A percentile compares a stretch with the other conserved stretches of the same genome.
Conservation (phyloP, 2,797 vertebrate species). For the Ptychobarbus kaznakovi region DNA sequence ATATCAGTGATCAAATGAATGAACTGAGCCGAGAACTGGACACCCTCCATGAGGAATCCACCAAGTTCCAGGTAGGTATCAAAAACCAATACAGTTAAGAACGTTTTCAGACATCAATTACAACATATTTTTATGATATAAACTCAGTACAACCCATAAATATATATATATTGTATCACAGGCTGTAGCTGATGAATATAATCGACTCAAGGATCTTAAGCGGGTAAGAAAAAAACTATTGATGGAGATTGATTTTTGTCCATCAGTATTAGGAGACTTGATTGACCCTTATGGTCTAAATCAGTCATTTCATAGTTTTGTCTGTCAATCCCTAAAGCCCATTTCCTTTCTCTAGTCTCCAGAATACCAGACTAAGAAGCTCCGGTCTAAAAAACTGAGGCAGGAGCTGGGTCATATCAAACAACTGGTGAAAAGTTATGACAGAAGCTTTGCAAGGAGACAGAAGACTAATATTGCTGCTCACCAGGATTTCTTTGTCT, state of each 20-base stretch:
- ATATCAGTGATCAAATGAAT: slow-evolving; percentile 81
- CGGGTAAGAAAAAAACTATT: slow-evolving; percentile 69
- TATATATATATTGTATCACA: slow-evolving; percentile 56
- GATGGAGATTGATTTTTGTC: neutral
- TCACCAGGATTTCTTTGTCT: slow-evolving; percentile 44
- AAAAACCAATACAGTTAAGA: neutral
- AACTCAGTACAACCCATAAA: neutral
- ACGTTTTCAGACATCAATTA: neutral
- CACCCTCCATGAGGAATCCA: slow-evolving; percentile 71
- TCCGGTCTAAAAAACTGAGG: slow-evolving; percentile 76
- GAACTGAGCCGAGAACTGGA: slow-evolving; percentile 82
- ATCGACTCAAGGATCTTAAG: slow-evolving; percentile 84
- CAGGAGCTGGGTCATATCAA: slow-evolving; percentile 88
- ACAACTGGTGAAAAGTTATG: slow-evolving; percentile 82
- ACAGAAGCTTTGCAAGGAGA: slow-evolving; percentile 72
- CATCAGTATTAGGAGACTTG: neutral
- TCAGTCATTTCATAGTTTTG: neutral
- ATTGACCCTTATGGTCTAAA: neutral
- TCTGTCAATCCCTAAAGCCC: neutral
- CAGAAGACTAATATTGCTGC: neutral
- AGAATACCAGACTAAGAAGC: slow-evolving; percentile 82
- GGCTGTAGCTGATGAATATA: slow-evolving; percentile 86
- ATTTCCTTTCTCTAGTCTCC: slow-evolving; percentile 69
- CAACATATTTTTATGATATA: neutral
- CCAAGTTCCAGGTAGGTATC: slow-evolving; percentile 79